phyloP scores from a whole-genome alignment of 2,113 vertebrate genomes.

The Hemichromis elongatus region DNA sequence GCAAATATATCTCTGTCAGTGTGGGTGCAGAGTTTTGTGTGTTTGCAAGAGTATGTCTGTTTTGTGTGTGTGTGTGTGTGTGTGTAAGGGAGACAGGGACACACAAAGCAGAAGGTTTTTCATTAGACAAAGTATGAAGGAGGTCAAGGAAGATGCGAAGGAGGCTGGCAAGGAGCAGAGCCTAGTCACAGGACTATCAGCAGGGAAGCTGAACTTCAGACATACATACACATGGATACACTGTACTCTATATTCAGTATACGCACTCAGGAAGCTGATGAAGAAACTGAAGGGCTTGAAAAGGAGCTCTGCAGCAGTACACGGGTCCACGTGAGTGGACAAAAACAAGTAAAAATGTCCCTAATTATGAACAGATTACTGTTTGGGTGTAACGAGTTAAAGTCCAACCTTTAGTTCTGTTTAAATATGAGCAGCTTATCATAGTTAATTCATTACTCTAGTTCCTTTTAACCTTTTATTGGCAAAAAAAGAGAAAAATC shows the following conservation, averaged over 20 bases:
- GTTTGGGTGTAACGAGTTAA: not conserved
- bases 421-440: not conserved
- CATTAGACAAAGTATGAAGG: slow-evolving; percentile 56
- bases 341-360: not conserved
- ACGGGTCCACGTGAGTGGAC: not conserved
- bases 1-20: not conserved
- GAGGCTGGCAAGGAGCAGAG: slow-evolving; percentile 25
- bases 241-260: not conserved
- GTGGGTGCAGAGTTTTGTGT: not conserved
- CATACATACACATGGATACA: not conserved
- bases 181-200: slow-evolving; percentile 62
- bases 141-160: slow-evolving; percentile 24
- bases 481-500: not conserved
- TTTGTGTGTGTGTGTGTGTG: not conserved
- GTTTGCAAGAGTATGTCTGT: not conserved
- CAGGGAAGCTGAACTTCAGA: slow-evolving; percentile 30
- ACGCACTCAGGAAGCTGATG: not conserved
- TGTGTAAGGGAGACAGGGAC: not conserved
- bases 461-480: not conserved
- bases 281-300: not conserved
- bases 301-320: not conserved
- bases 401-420: not conserved
- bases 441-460: not conserved
- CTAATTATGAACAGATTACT: not conserved
- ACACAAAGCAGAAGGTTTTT: slow-evolving; percentile 44